A percentile compares a stretch with the other conserved stretches of the same genome.
Conservation (phyloP, 2,888 invertebrate genomes). For the Luperina testacea region DNA sequence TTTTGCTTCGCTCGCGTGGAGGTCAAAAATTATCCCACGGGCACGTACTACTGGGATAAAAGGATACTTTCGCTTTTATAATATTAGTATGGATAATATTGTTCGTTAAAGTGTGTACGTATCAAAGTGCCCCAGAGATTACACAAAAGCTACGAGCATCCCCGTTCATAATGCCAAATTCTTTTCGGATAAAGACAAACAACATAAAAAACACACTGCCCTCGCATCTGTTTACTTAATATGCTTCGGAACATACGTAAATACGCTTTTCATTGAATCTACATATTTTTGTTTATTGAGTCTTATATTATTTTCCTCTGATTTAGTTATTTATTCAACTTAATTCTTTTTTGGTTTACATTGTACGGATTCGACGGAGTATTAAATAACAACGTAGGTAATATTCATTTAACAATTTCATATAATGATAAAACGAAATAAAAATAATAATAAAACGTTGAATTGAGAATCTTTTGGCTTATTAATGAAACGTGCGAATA, state of each 20-base stretch:
- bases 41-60: not conserved
- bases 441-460: too few relatives aligned
- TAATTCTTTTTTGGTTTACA: not conserved
- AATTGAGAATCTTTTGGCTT: too few relatives aligned
- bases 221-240: constrained; percentile 15
- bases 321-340: not conserved
- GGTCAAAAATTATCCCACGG: not conserved
- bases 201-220: constrained; percentile 25
- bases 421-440: not conserved
- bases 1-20: not conserved
- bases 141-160: constrained; percentile 11
- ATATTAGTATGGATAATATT: not conserved
- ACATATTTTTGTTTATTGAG: not conserved
- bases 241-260: not conserved
- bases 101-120: constrained; percentile 1
- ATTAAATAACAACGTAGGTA: not conserved
- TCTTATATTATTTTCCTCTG: not conserved
- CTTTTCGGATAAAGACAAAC: not conserved
- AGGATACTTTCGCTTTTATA: not conserved
- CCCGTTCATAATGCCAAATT: not conserved
- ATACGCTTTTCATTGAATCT: constrained; percentile 5
- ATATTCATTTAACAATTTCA: not conserved
- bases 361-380: not conserved
- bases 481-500: too few relatives aligned
- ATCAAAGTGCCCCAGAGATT: not conserved